Evolutionary conservation across 2,888 invertebrate species (phyloP).

Genomic region (Hololepta plana): DNA sequence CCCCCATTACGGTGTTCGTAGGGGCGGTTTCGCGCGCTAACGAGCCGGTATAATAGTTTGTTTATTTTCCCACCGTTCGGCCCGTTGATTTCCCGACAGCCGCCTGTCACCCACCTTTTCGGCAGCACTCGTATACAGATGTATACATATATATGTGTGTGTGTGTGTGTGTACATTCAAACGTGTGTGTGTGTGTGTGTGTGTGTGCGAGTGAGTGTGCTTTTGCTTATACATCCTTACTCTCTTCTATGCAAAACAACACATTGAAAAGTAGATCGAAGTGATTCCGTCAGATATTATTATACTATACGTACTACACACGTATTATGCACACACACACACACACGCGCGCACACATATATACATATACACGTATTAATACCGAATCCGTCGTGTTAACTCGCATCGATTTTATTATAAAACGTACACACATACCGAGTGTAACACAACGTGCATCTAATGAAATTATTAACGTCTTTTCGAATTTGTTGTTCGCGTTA

Average conservation of each 20-base stretch:
- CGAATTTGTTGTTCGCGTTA: slow-evolving; percentile 2
- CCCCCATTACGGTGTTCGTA: too few species aligned
- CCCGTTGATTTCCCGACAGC: slow-evolving; percentile 22
- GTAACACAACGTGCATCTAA: slow-evolving; percentile 1
- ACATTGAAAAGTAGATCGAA: slow-evolving; percentile 29
- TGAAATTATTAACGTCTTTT: too few species aligned
- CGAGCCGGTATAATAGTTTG: slow-evolving; percentile 27
- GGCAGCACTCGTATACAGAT: slow-evolving; percentile 13
- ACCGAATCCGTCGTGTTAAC: slow-evolving; percentile 4
- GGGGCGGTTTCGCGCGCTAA: slow-evolving; percentile 23
- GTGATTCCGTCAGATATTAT: too few species aligned
- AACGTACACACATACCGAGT: slow-evolving; percentile 3
- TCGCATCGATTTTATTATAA: slow-evolving; percentile 1
- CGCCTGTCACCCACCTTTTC: slow-evolving; percentile 24
- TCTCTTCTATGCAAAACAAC: slow-evolving; percentile 26
- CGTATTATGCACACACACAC: too few species aligned
- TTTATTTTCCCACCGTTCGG: slow-evolving; percentile 26
- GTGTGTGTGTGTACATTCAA: slow-evolving; percentile 6
- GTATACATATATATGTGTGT: neutral
- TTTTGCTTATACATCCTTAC: slow-evolving; percentile 19
- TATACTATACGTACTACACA: too few species aligned
- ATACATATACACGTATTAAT: too few species aligned
- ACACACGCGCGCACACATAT: too few species aligned
- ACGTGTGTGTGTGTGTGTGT: neutral
- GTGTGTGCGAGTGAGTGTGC: slow-evolving; percentile 1